Evolutionary conservation across 2,888 invertebrate species (phyloP).

Genomic region (Lycophotia porphyrea): DNA sequence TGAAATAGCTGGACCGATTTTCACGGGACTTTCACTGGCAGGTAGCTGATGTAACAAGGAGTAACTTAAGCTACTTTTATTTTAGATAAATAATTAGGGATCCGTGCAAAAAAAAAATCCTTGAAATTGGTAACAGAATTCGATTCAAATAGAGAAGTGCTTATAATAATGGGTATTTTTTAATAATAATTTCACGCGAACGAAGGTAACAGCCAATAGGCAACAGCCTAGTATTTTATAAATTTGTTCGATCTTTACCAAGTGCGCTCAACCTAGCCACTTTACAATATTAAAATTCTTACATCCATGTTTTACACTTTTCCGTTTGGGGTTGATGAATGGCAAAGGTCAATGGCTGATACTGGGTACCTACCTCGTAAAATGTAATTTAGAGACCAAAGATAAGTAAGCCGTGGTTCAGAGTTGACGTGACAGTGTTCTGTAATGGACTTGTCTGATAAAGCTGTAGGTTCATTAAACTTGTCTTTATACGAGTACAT

Average conservation of each 20-base stretch:
- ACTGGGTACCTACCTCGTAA: conserved; percentile 60
- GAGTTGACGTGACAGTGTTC: conserved; percentile 62
- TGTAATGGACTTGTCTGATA: conserved; percentile 28
- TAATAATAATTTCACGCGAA: too few relatives aligned
- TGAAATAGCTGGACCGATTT: too few relatives aligned
- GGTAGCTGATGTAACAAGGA: too few relatives aligned
- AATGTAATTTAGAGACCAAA: conserved; percentile 63
- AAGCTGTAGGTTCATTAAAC: neutral
- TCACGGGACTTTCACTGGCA: too few relatives aligned
- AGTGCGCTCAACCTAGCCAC: conserved; percentile 22
- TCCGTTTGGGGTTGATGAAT: conserved; percentile 64
- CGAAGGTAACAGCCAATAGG: too few relatives aligned
- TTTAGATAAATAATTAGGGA: too few relatives aligned
- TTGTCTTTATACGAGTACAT: neutral
- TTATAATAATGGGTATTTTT: too few relatives aligned
- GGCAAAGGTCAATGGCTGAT: conserved; percentile 68
- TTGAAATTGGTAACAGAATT: too few relatives aligned
- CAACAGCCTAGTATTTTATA: too few relatives aligned
- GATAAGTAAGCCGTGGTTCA: conserved; percentile 60
- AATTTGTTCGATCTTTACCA: neutral
- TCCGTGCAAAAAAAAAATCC: too few relatives aligned
- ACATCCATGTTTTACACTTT: conserved; percentile 61
- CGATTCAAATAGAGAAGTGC: too few relatives aligned
- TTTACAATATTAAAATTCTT: conserved; percentile 19
- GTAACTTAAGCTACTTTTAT: too few relatives aligned